Evolutionary conservation across 2,888 invertebrate species (phyloP).

Genomic region (Oscheius sp.): DNA sequence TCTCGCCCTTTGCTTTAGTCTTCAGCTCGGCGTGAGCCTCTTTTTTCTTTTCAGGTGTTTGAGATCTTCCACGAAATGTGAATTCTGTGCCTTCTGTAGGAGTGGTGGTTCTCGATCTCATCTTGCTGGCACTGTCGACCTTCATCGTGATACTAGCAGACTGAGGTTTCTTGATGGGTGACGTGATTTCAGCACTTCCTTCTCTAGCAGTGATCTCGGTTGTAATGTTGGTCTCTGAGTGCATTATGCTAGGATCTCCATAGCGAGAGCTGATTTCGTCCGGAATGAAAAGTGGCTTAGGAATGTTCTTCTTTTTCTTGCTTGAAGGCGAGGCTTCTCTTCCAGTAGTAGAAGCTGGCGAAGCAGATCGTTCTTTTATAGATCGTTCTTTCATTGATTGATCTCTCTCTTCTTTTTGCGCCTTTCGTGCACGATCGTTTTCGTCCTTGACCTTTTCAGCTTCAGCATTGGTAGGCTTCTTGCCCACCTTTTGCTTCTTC

Average conservation of each 20-base stretch:
- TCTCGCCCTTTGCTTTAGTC: slow-evolving; percentile 7
- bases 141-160: slow-evolving; percentile 58
- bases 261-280: slow-evolving; percentile 70
- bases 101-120: slow-evolving; percentile 25
- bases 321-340: slow-evolving; percentile 21
- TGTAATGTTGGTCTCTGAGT: slow-evolving; percentile 59
- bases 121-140: slow-evolving; percentile 42
- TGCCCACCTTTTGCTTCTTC: slow-evolving; percentile 29
- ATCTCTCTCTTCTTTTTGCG: slow-evolving; percentile 23
- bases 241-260: slow-evolving; percentile 63
- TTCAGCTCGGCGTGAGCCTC: slow-evolving; percentile 27
- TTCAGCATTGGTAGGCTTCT: slow-evolving; percentile 7
- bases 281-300: slow-evolving; percentile 68
- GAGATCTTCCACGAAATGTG: slow-evolving; percentile 52
- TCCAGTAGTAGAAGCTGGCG: background rate
- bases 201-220: slow-evolving; percentile 59
- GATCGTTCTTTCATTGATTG: slow-evolving; percentile 6
- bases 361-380: slow-evolving; percentile 37
- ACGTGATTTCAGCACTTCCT: slow-evolving; percentile 57
- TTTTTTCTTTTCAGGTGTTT: slow-evolving; percentile 42
- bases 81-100: slow-evolving; percentile 53
- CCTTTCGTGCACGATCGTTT: slow-evolving; percentile 33
- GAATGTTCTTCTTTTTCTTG: slow-evolving; percentile 52
- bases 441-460: slow-evolving; percentile 3
- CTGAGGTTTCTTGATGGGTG: slow-evolving; percentile 50